Percentiles rank a stretch among this genome's conserved stretches.
phyloP scores from a whole-genome alignment of 2,888 invertebrate genomes.

The Rhodophaea formosa region DNA sequence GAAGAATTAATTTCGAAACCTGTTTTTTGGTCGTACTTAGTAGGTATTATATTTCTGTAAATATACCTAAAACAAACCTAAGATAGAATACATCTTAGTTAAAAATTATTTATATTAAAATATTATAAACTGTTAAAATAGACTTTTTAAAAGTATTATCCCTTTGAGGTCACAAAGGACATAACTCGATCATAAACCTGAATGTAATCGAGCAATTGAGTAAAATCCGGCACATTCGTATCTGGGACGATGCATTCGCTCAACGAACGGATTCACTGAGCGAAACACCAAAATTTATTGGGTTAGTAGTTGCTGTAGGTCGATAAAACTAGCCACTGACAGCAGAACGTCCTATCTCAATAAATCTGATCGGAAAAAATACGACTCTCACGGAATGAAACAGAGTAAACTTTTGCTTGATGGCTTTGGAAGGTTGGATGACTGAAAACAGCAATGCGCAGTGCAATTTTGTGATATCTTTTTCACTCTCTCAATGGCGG shows the following conservation, averaged over 20 bases:
- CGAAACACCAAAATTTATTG: conserved; percentile 81
- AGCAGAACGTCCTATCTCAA: conserved; percentile 66
- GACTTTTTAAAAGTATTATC: too few relatives aligned
- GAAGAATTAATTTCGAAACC: conserved; percentile 22
- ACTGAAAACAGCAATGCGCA: conserved; percentile 79
- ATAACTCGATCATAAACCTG: conserved; percentile 37
- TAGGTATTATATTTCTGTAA: too few relatives aligned
- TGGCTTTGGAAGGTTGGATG: conserved; percentile 60
- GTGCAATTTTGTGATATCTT: conserved; percentile 80
- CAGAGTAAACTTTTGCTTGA: conserved; percentile 66
- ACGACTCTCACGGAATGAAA: conserved; percentile 64
- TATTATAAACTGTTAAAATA: too few relatives aligned
- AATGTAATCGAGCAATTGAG: conserved; percentile 54
- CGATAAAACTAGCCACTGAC: conserved; percentile 72
- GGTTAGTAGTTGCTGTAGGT: conserved; percentile 81
- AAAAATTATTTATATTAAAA: too few relatives aligned
- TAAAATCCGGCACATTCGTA: conserved; percentile 70
- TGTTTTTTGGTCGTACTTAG: too few relatives aligned
- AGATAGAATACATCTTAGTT: too few relatives aligned
- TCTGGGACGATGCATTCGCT: conserved; percentile 80
- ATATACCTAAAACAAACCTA: too few relatives aligned
- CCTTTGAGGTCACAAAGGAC: background rate
- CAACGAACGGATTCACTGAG: conserved; percentile 76
- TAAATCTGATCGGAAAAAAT: conserved; percentile 58
- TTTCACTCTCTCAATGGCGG: conserved; percentile 75